These are phyloP conservation scores for Pampusana beccarii DNA, from an alignment of 2,113 vertebrate species.

Conservation along the genomic window DNA sequence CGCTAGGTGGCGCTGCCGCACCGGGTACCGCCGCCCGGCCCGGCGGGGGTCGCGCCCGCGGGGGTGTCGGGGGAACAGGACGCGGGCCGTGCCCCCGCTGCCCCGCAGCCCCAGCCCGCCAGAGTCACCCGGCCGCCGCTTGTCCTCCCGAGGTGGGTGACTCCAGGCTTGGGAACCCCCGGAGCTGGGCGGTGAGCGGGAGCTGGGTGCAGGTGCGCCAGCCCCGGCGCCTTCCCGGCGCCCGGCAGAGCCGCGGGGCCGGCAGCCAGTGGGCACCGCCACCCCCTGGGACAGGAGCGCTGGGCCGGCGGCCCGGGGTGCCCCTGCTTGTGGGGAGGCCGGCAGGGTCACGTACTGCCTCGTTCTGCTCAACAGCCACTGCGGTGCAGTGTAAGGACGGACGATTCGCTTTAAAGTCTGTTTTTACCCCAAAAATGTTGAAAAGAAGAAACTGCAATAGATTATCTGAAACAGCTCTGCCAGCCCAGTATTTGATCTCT, in stretches of 20 bases:
- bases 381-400: neutral
- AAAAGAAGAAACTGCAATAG: neutral
- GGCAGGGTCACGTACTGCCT: rapidly evolving
- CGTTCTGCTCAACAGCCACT: rapidly evolving
- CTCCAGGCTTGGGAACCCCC: neutral
- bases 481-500: neutral
- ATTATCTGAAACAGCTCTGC: neutral
- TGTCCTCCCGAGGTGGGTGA: neutral
- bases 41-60: neutral
- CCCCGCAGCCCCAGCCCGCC: too few species aligned
- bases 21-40: neutral
- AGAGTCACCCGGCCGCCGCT: too few species aligned
- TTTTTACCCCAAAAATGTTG: neutral
- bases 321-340: rapidly evolving
- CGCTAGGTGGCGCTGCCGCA: constrained; percentile 33
- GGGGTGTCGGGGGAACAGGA: neutral
- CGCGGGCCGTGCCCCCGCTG: too few species aligned
- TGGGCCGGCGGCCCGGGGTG: too few species aligned
- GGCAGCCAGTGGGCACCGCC: neutral
- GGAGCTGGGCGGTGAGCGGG: neutral
- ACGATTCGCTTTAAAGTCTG: rapidly evolving
- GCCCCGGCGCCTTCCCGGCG: neutral
- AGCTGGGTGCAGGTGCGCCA: too few species aligned
- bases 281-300: neutral
- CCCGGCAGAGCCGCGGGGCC: too few species aligned